A percentile compares a stretch with the other conserved stretches of the same genome.
These are phyloP conservation scores for Echiichthys vipera DNA, from an alignment of 2,797 vertebrate species.

Conservation along the genomic window DNA sequence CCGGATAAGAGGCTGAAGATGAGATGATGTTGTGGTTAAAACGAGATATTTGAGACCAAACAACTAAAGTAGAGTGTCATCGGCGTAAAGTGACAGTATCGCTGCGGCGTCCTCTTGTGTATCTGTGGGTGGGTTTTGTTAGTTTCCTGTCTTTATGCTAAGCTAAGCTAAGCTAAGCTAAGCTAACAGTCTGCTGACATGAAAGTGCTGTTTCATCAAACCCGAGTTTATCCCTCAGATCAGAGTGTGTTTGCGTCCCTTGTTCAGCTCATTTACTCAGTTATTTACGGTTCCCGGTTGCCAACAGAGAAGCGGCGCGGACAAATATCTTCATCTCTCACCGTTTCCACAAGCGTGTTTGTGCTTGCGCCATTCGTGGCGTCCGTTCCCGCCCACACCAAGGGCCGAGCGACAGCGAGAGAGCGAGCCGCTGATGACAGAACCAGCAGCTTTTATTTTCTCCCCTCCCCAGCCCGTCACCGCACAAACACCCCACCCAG, in stretches of 20 bases:
- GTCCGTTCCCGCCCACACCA: constrained; percentile 43
- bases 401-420: constrained; percentile 38
- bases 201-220: neutral
- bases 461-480: constrained; percentile 48
- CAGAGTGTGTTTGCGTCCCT: neutral
- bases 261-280: constrained; percentile 34
- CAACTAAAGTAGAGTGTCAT: no score
- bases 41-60: no score
- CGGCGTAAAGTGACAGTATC: no score
- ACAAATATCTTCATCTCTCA: constrained; percentile 26
- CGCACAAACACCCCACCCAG: constrained; percentile 74
- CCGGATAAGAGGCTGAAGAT: no score
- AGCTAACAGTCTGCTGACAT: neutral
- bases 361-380: constrained; percentile 47
- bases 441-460: constrained; percentile 62
- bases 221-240: no score
- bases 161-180: constrained; percentile 13
- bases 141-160: neutral
- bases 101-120: no score
- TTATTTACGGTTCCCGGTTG: constrained; percentile 41
- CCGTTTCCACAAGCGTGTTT: constrained; percentile 25
- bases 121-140: no score
- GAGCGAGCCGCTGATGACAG: constrained; percentile 60
- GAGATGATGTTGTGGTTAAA: no score
- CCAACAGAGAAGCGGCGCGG: constrained; percentile 33